Evolutionary conservation across 2,888 invertebrate species (phyloP), one percentile per base, ranked within the genome.

Genomic region (Mayetiola destructor): DNA sequence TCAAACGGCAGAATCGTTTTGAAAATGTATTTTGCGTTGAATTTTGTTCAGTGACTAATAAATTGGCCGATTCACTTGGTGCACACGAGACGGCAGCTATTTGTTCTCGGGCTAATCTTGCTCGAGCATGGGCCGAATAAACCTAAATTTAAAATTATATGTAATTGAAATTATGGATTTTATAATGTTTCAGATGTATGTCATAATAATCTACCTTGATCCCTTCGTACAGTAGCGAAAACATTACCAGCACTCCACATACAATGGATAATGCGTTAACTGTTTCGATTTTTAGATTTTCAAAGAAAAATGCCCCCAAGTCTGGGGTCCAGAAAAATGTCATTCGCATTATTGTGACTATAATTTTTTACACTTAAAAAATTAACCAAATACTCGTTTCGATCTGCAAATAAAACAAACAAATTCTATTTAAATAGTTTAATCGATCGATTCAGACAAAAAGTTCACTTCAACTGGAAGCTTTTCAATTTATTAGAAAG

Each of bases 281-380:
- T 36, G 76, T 72, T 63, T 66, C 72, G 57, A 84, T 74, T 61
- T 73, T 72, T 54, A 80, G 76, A 21, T 82, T 82, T 53, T 78
- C 68, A 69, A 85, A 80, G 64, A 84, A 68, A 68, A 82, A 82
- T 61, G 79, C 75, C 16, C 79, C 77, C 58, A 84, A 70, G 66
- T 80, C 71, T 61, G 75, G 76, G 57, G 79, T 80, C 69, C 80
- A 82, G 80, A 81, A 83, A 73, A 81, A 81, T 69, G 73, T 76
- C 78, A 79, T 79, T 64, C 18, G 21, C 48, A 48, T 48, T 4
- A 6, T 23, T n/a, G n/a, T n/a, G n/a, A n/a, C n/a, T n/a, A n/a
- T n/a, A n/a, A n/a, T n/a, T n/a, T n/a, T n/a, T n/a, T n/a, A n/a
- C n/a, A n/a, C n/a, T n/a, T n/a, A n/a, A n/a, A n/a, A n/a, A n/a